Evolutionary conservation across 2,113 vertebrate genomes (phyloP).

Genomic region (Chrysochloris asiatica): DNA sequence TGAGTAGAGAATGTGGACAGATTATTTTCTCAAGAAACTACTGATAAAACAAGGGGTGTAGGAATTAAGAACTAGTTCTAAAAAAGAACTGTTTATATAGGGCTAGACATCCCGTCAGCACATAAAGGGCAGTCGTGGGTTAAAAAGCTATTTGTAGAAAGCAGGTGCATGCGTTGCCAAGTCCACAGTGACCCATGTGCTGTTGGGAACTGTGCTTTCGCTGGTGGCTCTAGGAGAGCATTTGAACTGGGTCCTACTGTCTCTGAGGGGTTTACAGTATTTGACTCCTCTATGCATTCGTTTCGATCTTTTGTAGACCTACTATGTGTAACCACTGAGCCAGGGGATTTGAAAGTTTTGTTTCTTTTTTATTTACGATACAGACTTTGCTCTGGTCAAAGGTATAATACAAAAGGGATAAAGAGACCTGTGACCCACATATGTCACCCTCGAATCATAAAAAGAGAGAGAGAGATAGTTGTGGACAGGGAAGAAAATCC

Average conservation of each 20-base stretch:
- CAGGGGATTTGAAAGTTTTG: background rate
- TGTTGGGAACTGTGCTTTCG: background rate
- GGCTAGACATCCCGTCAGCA: slow-evolving; percentile 11
- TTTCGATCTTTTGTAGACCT: background rate
- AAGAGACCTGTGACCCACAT: too few species aligned
- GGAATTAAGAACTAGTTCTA: slow-evolving; percentile 41
- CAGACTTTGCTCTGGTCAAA: background rate
- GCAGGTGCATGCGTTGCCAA: background rate
- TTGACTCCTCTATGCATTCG: background rate
- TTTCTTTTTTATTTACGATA: background rate
- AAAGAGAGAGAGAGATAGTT: too few species aligned
- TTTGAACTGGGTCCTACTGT: background rate
- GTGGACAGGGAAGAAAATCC: too few species aligned
- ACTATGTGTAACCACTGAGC: background rate
- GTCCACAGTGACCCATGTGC: background rate
- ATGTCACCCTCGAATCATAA: too few species aligned
- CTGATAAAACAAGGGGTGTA: slow-evolving; percentile 20
- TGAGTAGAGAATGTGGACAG: slow-evolving; percentile 9
- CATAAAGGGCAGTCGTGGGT: background rate
- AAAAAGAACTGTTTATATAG: slow-evolving; percentile 64
- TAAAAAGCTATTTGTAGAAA: background rate
- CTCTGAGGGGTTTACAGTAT: background rate
- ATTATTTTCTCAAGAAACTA: slow-evolving; percentile 57
- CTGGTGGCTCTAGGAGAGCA: background rate
- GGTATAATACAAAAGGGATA: background rate